These are phyloP conservation scores for Thaumetopoea pityocampa DNA, from an alignment of 1,140 invertebrate species.

Conservation along the genomic window DNA sequence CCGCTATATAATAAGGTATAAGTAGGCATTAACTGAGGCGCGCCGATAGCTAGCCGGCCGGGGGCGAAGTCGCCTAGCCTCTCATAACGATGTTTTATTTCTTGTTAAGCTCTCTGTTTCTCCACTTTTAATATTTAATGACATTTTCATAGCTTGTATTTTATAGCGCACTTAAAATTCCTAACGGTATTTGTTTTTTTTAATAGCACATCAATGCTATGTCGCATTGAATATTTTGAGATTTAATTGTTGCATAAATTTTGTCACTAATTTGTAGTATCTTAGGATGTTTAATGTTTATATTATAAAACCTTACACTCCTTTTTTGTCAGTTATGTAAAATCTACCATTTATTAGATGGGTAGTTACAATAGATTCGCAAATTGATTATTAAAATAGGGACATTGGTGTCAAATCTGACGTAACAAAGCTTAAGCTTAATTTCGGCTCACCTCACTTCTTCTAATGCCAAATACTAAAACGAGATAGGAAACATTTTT, in stretches of 20 bases:
- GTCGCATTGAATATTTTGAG: slow-evolving; percentile 1
- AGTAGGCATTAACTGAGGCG: slow-evolving; percentile 74
- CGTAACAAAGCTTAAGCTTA: background rate
- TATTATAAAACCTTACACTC: too few species aligned
- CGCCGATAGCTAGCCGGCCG: slow-evolving; percentile 69
- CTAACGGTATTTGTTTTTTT: slow-evolving; percentile 64
- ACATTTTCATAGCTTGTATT: slow-evolving; percentile 72
- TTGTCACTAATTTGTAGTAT: too few species aligned
- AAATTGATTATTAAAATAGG: background rate
- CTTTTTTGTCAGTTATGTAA: too few species aligned
- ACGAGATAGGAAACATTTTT: too few species aligned
- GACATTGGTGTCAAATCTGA: background rate
- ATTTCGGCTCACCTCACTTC: too few species aligned
- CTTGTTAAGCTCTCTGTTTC: slow-evolving; percentile 75
- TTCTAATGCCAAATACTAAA: too few species aligned
- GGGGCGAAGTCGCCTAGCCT: slow-evolving; percentile 65
- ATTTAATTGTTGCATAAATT: slow-evolving; percentile 12
- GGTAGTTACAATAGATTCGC: background rate
- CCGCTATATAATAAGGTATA: slow-evolving; percentile 76
- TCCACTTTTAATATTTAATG: slow-evolving; percentile 76
- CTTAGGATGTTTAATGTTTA: too few species aligned
- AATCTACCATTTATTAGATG: too few species aligned
- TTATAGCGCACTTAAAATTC: slow-evolving; percentile 72
- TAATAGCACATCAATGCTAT: slow-evolving; percentile 21
- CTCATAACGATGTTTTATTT: slow-evolving; percentile 74